Evolutionary conservation across 2,888 invertebrate species (phyloP).

Genomic region (Endomychus coccineus): DNA sequence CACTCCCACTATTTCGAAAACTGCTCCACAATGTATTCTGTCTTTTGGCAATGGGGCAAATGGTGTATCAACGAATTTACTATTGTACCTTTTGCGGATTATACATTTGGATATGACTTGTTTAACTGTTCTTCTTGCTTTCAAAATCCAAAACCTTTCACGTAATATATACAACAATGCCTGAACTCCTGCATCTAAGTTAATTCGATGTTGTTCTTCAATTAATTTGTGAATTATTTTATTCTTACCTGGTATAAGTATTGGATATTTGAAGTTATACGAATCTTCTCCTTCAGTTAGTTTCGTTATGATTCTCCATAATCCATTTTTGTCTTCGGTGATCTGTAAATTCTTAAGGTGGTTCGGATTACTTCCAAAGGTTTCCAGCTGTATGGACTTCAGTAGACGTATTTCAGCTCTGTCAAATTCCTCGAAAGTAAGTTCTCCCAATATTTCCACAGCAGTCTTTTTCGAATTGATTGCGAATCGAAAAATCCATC

Average conservation of each 20-base stretch:
- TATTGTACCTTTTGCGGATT: too few species aligned
- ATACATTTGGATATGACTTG: too few species aligned
- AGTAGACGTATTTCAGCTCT: neutral
- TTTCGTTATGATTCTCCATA: neutral
- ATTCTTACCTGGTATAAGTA: neutral
- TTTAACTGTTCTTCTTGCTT: too few species aligned
- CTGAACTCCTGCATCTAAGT: too few species aligned
- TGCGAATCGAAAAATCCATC: constrained; percentile 14
- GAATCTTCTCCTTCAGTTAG: neutral
- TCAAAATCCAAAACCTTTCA: too few species aligned
- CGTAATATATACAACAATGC: too few species aligned
- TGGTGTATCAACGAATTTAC: too few species aligned
- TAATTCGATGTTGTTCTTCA: too few species aligned
- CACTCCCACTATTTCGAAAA: too few species aligned
- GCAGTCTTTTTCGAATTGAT: neutral
- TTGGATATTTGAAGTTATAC: neutral
- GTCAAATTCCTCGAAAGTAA: neutral
- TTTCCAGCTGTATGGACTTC: neutral
- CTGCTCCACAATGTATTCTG: too few species aligned
- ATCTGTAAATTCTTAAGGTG: neutral
- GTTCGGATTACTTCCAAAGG: neutral
- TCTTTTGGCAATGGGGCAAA: too few species aligned
- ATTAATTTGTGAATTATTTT: neutral
- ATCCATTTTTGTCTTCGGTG: neutral
- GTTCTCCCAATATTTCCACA: neutral